Evolutionary conservation across 1,140 invertebrate genomes (phyloP), one percentile per base, ranked within the genome.

Genomic region (Pseudomyrmex pallidus): DNA sequence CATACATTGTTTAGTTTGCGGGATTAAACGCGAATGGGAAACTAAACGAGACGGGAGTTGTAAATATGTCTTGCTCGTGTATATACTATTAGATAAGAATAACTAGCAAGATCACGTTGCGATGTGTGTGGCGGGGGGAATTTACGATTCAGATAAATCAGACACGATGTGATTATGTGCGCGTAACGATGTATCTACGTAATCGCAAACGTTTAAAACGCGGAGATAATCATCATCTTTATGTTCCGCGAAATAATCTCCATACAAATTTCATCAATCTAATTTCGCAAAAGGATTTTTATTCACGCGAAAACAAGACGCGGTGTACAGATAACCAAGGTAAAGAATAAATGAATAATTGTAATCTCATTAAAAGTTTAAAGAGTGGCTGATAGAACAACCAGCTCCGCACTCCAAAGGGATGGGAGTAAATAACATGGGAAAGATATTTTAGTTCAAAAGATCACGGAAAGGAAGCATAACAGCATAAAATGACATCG

Each of bases 131-230:
- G 44, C 50, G 22, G 2, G 8, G 8, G 8, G 35, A 20, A 59
- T 70, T 78, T 67, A 78, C 25, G 17, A 78, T 78, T 56, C 20
- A 59, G 52, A 78, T 78, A 48, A 68, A 78, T 17, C 22, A 67
- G 35, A 46, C 52, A 67, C 15, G 25, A 48, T 57, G 17, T 12
- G 50, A 35, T 35, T 35, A 35, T 7, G 9, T 44, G n/a, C 5
- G 57, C 8, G 35, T 7, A 0, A 12, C 52, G 50, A 66, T 76
- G 22, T 3, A 20, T 46, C 13, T 46, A 10, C 17, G 15, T 46
- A 48, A 25, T 68, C 4, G 48, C 61, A 66, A 54, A 35, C 5
- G 35, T 35, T 17, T 12, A 8, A 35, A 64, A 15, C 5, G 35
- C 5, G 35, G 35, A 35, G 35, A 56, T 5, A 5, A 20, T 46